Evolutionary conservation across 2,113 vertebrate genomes (phyloP), one percentile per base, ranked within the genome.

Genomic region (Carollia perspicillata): DNA sequence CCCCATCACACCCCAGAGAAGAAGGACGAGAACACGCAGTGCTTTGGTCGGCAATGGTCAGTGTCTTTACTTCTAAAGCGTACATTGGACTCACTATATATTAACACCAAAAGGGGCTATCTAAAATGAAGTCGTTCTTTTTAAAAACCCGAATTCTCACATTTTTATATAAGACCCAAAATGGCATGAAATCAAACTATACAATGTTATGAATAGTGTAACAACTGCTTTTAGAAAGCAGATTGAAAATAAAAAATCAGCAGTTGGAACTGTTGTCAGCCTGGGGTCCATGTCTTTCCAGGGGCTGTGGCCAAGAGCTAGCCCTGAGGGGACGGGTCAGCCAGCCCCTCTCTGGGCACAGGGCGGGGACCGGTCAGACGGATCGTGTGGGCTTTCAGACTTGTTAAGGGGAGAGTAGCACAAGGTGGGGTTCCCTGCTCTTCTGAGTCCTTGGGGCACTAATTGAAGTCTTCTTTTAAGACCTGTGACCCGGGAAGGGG

Each of bases 181-280:
- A 97, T 93, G 97, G 98, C 96, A 94, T 93, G 94, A 93, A 95
- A 94, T 97, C 98, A 98, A 98, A 98, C 98, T 98, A 98, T 97
- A 98, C 96, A 97, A 87, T 96, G 95, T 97, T 96, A 98, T 98
- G 88, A 98, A 97, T 86, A 98, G 97, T 98, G 88, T 96, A 98
- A 98, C 97, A 98, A 97, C 89, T 97, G 98, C 96, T 98, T 97
- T 74, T 8, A 96, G 97, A 98, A 98, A 97, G 97, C 96, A 96
- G 97, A 95, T 86, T 79, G 81, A 94, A 85, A 79, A 40, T 88
- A 66, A 79, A 60, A 93, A 53, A 71, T 79, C 91, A 26, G 91
- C 90, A 83, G 95, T 97, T 84, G 93, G 93, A 96, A 97, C 96
- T 89, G 95, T 26, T 2, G 85, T 92, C 89, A 96, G 96, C 85